Conservation (phyloP, 2,888 invertebrate genomes). For the Lasioglossum pauxillum region DNA sequence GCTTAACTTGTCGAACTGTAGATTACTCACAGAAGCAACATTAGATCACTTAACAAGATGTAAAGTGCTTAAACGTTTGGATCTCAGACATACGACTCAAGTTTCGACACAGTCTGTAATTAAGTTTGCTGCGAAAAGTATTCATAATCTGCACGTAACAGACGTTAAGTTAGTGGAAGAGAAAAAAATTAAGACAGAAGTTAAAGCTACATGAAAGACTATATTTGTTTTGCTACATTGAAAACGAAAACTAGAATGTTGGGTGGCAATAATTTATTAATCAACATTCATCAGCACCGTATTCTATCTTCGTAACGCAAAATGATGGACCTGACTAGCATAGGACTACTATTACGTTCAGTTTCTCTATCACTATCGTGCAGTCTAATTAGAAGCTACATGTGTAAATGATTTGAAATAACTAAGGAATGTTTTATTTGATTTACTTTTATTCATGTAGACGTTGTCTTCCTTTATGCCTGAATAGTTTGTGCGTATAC, state of each 20-base stretch:
- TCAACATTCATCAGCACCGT: conserved; percentile 47
- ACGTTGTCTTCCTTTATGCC: conserved; percentile 58
- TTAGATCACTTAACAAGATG: conserved; percentile 93
- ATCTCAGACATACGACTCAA: conserved; percentile 92
- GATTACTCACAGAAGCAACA: conserved; percentile 92
- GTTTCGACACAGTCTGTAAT: conserved; percentile 93
- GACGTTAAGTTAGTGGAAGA: conserved; percentile 91
- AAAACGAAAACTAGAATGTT: conserved; percentile 22
- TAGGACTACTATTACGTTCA: conserved; percentile 60
- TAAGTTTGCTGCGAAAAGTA: conserved; percentile 93
- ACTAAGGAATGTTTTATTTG: conserved; percentile 51
- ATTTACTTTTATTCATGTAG: conserved; percentile 51
- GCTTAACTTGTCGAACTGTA: conserved; percentile 93
- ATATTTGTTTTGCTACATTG: conserved; percentile 31
- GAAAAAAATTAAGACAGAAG: conserved; percentile 74
- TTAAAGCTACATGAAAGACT: conserved; percentile 64
- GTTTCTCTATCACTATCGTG: conserved; percentile 47
- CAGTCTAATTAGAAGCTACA: conserved; percentile 43
- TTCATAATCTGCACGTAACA: conserved; percentile 91
- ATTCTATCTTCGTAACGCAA: conserved; percentile 48
- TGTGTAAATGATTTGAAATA: conserved; percentile 50
- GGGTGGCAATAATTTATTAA: conserved; percentile 63
- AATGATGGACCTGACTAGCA: conserved; percentile 59
- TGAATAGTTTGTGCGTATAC: conserved; percentile 41
- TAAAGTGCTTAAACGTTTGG: conserved; percentile 90